Conservation (phyloP, 2,888 invertebrate genomes). For the Masnerella sp. region DNA sequence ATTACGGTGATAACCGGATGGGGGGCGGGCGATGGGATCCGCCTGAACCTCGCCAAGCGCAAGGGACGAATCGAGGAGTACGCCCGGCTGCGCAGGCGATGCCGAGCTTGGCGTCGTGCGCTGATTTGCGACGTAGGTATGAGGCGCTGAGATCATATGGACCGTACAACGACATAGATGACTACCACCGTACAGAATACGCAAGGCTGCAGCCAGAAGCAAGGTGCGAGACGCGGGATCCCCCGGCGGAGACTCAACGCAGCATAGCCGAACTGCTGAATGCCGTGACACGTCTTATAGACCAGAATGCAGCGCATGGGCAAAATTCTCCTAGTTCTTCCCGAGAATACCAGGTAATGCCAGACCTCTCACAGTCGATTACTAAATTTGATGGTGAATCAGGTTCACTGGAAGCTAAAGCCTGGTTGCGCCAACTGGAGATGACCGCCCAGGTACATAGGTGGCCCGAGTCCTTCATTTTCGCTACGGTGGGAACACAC, state of each 20-base stretch:
- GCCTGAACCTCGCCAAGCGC: no score
- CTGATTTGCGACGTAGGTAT: no score
- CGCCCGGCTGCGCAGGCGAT: no score
- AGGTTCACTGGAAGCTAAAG: not conserved
- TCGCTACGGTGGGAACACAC: slow-evolving; percentile 17
- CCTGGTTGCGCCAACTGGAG: slow-evolving; percentile 6
- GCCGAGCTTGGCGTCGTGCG: no score
- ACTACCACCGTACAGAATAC: no score
- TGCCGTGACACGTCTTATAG: not conserved
- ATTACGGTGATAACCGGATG: no score
- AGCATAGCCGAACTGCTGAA: not conserved
- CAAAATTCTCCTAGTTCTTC: not conserved
- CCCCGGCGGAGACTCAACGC: not conserved
- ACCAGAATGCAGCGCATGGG: not conserved
- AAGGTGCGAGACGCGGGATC: not conserved
- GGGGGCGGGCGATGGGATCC: no score
- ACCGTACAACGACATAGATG: no score
- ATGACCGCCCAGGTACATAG: slow-evolving; percentile 9
- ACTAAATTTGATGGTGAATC: slow-evolving; percentile 6
- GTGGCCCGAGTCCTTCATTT: slow-evolving; percentile 7
- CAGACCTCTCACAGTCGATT: not conserved
- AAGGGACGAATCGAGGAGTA: no score
- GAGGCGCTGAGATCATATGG: no score
- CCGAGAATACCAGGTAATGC: slow-evolving; percentile 11
- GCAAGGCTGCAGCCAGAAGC: not conserved